phyloP scores from a whole-genome alignment of 2,113 vertebrate species.

The Cacatua alba region DNA sequence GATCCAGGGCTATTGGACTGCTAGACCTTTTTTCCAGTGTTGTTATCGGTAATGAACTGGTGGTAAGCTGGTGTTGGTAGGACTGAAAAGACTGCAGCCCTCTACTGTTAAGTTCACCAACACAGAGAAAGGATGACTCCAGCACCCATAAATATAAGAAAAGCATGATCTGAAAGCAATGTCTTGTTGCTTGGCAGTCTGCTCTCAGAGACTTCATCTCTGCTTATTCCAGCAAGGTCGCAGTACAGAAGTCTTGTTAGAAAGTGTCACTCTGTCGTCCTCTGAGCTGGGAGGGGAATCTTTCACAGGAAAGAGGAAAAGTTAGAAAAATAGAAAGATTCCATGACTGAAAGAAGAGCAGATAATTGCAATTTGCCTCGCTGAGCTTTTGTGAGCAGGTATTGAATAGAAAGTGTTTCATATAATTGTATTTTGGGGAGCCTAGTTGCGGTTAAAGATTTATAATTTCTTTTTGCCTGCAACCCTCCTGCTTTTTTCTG shows the following conservation, averaged over 20 bases:
- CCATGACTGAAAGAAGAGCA: conserved; percentile 22
- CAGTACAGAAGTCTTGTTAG: neutral
- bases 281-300: neutral
- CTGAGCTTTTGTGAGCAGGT: conserved; percentile 53
- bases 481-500: conserved; percentile 52
- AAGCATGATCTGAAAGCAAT: neutral
- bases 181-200: neutral
- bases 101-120: neutral
- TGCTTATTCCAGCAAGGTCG: neutral
- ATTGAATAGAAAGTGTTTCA: conserved; percentile 60
- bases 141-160: neutral
- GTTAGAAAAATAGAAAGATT: neutral
- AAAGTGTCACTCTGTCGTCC: neutral
- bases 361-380: conserved; percentile 56
- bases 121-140: neutral
- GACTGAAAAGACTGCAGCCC: neutral
- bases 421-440: conserved; percentile 69
- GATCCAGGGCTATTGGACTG: neutral
- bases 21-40: neutral
- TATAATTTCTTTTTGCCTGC: conserved; percentile 55
- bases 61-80: neutral
- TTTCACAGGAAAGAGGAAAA: conserved; percentile 2
- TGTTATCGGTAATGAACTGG: neutral
- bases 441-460: conserved; percentile 62
- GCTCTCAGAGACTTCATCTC: neutral